A percentile compares a stretch with the other conserved stretches of the same genome.
phyloP scores from a whole-genome alignment of 1,140 invertebrate genomes.

The Episyrphus balteatus region DNA sequence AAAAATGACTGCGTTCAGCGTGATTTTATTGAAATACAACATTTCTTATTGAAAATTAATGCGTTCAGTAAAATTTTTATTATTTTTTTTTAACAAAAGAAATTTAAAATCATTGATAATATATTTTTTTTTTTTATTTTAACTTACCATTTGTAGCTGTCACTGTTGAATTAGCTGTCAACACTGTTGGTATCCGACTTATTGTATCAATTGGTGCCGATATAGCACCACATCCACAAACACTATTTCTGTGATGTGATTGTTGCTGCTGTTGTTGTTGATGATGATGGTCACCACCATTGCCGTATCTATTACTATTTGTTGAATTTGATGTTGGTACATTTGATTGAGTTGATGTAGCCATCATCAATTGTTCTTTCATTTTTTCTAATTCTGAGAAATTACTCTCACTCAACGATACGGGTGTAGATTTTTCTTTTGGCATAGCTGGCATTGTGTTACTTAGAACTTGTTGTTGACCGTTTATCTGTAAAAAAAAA shows the following conservation, averaged over 20 bases:
- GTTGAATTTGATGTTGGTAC: not conserved
- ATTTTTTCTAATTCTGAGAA: conserved; percentile 19
- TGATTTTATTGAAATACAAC: too few relatives aligned
- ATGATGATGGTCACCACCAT: conserved; percentile 11
- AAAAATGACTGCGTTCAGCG: too few relatives aligned
- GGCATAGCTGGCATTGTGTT: conserved; percentile 33
- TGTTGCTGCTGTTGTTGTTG: conserved; percentile 8
- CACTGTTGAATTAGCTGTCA: too few relatives aligned
- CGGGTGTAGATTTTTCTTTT: conserved; percentile 32
- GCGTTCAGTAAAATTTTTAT: too few relatives aligned
- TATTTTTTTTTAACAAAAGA: too few relatives aligned
- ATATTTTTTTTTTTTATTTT: too few relatives aligned
- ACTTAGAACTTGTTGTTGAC: conserved; percentile 21
- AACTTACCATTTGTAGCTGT: too few relatives aligned
- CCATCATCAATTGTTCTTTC: conserved; percentile 15
- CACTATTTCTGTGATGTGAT: conserved; percentile 15
- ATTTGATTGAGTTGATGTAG: conserved; percentile 7
- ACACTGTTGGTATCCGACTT: too few relatives aligned
- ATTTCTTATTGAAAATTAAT: too few relatives aligned
- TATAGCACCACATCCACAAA: conserved; percentile 19
- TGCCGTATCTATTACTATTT: not conserved
- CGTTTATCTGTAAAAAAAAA: conserved; percentile 24
- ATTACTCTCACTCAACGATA: conserved; percentile 27
- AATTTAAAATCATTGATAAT: too few relatives aligned
- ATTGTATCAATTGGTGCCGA: conserved; percentile 7